Base-by-base conservation (phyloP, 2,113 vertebrate species). In the Chloroceryle aenea region DNA sequence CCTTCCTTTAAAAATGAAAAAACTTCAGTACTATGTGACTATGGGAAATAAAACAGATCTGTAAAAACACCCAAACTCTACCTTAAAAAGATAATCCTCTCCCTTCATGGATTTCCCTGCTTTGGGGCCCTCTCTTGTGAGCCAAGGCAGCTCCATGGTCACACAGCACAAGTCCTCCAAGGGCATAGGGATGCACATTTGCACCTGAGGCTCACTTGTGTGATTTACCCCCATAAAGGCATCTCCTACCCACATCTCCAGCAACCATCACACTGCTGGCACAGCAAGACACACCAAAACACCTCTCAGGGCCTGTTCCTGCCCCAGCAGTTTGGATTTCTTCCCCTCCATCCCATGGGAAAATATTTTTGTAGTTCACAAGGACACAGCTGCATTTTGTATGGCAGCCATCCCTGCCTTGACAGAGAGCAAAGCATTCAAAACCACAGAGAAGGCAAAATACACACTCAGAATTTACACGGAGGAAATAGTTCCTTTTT, bases 371-470 rank as follows among this genome's bases (percentile, higher is more conserved):
- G 96, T 97, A 97, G 93, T 94, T 94, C 96, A 96, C 94, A 93
- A 84, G 61, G 97, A 95, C 42, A 79, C 12, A 73, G 97, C 93
- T 97, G 94, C 67, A 0, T 91, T 95, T 92, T 42, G 34, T 86
- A 62, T 90, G 53, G 94, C 95, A 96, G 85, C 96, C 21, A 2
- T 72, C 95, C 88, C 91, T 91, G 86, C 95, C 91, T 95, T 15
- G 4, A 96, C 93, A 96, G 95, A 93, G 85, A 97, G 95, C 92
- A 91, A 97, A 97, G 94, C 95, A 52, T 90, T 93, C 91, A 86
- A 95, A 97, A 96, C 67, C 91, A 97, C 94, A 58, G 95, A 97
- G 97, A 98, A 98, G 96, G 97, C 97, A 97, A 98, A 97, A 90
- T 92, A 97, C 97, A 91, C 95, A n/a, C 94, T 97, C 97, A 89